A percentile compares a stretch with the other conserved stretches of the same genome.
Conservation (phyloP, 2,888 invertebrate genomes). For the Athripsodes cinereus region DNA sequence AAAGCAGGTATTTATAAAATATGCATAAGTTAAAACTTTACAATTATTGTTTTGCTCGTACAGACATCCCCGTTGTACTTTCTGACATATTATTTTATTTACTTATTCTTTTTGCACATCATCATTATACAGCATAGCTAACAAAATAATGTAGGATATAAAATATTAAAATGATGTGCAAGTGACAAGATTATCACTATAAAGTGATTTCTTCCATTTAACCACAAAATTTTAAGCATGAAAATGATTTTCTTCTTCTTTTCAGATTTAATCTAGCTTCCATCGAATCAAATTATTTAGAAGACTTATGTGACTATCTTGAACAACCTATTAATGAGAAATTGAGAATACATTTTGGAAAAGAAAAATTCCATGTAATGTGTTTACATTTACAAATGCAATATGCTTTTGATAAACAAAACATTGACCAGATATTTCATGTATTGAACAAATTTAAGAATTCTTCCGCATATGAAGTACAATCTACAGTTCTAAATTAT, state of each 20-base stretch:
- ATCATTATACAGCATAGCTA: too few relatives aligned
- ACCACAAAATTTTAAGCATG: neutral
- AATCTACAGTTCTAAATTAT: slow-evolving; percentile 16
- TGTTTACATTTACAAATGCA: slow-evolving; percentile 13
- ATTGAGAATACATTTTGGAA: slow-evolving; percentile 11
- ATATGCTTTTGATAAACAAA: neutral
- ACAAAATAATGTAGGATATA: too few relatives aligned
- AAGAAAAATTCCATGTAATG: slow-evolving; percentile 16
- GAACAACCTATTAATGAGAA: neutral
- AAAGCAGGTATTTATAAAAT: too few relatives aligned
- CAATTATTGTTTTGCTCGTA: too few relatives aligned
- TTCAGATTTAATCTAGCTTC: neutral
- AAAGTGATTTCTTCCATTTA: too few relatives aligned
- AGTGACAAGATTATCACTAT: slow-evolving; percentile 37
- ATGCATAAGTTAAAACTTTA: too few relatives aligned
- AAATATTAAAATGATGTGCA: slow-evolving; percentile 33
- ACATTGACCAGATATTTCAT: neutral
- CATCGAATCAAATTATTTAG: neutral
- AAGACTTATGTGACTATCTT: neutral
- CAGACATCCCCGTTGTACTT: too few relatives aligned
- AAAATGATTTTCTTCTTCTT: too few relatives aligned
- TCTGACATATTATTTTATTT: too few relatives aligned
- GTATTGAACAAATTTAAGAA: neutral
- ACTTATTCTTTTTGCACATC: too few relatives aligned
- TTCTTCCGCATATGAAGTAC: slow-evolving; percentile 15